phyloP scores from a whole-genome alignment of 2,888 invertebrate genomes.

The Melieria picta region DNA sequence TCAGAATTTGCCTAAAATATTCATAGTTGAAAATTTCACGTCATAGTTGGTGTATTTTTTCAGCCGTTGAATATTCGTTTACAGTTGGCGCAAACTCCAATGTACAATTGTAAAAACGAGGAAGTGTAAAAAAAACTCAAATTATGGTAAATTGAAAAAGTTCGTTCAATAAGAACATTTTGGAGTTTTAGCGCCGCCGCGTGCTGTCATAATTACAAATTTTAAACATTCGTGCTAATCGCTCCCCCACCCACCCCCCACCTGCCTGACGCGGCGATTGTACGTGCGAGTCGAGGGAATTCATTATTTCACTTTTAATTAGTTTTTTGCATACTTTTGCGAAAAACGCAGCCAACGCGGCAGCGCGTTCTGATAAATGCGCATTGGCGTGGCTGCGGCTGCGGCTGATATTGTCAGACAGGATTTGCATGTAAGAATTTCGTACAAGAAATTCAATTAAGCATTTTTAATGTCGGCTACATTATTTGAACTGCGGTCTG shows the following conservation, averaged over 20 bases:
- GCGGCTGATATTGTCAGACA: slow-evolving; percentile 37
- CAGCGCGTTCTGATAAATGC: slow-evolving; percentile 12
- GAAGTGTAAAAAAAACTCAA: slow-evolving; percentile 35
- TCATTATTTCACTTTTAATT: slow-evolving; percentile 63
- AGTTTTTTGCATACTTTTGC: slow-evolving; percentile 62
- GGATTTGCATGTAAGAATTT: slow-evolving; percentile 33
- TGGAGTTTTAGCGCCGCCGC: slow-evolving; percentile 40
- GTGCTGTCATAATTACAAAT: slow-evolving; percentile 62
- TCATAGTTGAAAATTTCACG: no score
- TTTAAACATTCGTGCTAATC: slow-evolving; percentile 36
- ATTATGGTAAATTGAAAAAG: slow-evolving; percentile 20
- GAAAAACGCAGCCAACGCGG: slow-evolving; percentile 42
- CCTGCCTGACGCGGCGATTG: not conserved
- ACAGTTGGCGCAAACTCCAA: slow-evolving; percentile 23
- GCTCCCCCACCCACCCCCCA: not conserved
- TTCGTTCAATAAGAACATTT: slow-evolving; percentile 6
- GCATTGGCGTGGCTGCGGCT: slow-evolving; percentile 37
- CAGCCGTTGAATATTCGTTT: not conserved
- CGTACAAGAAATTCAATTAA: slow-evolving; percentile 38
- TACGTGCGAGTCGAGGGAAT: slow-evolving; percentile 51
- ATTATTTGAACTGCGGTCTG: not conserved
- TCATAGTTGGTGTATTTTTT: no score
- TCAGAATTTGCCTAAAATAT: no score
- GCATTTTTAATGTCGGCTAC: slow-evolving; percentile 24
- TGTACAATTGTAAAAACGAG: slow-evolving; percentile 53